Conservation (phyloP, 1,140 invertebrate genomes). For the Drosophila bocqueti region DNA sequence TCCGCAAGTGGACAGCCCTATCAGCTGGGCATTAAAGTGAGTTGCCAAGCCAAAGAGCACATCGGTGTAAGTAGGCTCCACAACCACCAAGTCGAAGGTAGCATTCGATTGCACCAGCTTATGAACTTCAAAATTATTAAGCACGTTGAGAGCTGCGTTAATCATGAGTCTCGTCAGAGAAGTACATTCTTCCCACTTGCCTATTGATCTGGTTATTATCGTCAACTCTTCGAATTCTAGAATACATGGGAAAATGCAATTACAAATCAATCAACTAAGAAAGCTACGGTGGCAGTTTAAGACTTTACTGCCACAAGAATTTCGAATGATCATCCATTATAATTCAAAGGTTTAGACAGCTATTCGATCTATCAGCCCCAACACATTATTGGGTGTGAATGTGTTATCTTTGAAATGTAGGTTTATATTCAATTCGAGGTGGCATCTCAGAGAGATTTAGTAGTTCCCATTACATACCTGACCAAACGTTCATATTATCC, state of each 20-base stretch:
- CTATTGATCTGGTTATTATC: too few species aligned
- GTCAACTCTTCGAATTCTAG: conserved; percentile 3
- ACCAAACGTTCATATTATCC: conserved; percentile 1
- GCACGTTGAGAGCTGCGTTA: conserved; percentile 33
- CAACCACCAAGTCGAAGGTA: conserved; percentile 52
- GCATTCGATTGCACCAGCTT: conserved; percentile 33
- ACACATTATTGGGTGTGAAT: too few species aligned
- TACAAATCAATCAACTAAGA: background rate
- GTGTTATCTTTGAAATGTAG: background rate
- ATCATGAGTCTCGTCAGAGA: conserved; percentile 27
- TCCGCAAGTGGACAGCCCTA: conserved; percentile 54
- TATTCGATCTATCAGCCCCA: background rate
- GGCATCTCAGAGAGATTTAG: background rate
- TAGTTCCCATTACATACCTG: conserved; percentile 17
- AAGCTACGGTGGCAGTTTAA: too few species aligned
- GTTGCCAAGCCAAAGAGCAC: conserved; percentile 43
- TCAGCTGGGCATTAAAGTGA: conserved; percentile 58
- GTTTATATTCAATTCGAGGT: background rate
- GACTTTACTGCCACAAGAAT: too few species aligned
- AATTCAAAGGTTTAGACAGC: background rate
- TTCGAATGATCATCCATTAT: background rate
- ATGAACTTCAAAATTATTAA: conserved; percentile 36
- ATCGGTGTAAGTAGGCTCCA: conserved; percentile 51
- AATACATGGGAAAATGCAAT: background rate
- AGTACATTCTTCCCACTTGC: conserved; percentile 21